Percentiles rank a stretch among this genome's conserved stretches.
Evolutionary conservation across 2,113 vertebrate species (phyloP).

Genomic region (Deroptyus accipitrinus): DNA sequence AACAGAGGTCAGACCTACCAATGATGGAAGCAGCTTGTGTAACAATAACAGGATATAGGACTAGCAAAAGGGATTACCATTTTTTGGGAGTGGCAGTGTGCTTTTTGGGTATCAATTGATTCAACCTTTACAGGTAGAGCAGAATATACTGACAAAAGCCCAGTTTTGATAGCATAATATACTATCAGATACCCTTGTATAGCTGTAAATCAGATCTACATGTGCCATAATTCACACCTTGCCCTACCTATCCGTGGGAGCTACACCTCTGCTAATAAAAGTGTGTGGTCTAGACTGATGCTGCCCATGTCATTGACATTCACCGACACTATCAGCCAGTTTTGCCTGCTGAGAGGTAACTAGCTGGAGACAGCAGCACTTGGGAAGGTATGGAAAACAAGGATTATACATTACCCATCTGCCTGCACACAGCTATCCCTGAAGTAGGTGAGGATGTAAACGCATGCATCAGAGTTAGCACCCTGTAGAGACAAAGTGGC

Average conservation of each 20-base stretch:
- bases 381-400: neutral
- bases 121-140: neutral
- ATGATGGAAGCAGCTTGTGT: neutral
- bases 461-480: accelerated
- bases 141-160: neutral
- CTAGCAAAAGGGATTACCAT: neutral
- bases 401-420: neutral
- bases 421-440: neutral
- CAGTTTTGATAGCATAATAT: neutral
- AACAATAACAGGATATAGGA: neutral
- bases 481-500: neutral
- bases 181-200: neutral
- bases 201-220: neutral
- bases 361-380: neutral
- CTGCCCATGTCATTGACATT: neutral
- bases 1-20: neutral
- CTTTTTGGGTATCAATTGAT: neutral
- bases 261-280: neutral
- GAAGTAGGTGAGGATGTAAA: neutral
- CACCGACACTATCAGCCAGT: neutral
- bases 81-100: neutral
- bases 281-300: too few relatives aligned
- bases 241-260: neutral
- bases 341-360: neutral
- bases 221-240: neutral